Conservation (phyloP, 1,140 invertebrate species). For the Sycobia sp. region DNA sequence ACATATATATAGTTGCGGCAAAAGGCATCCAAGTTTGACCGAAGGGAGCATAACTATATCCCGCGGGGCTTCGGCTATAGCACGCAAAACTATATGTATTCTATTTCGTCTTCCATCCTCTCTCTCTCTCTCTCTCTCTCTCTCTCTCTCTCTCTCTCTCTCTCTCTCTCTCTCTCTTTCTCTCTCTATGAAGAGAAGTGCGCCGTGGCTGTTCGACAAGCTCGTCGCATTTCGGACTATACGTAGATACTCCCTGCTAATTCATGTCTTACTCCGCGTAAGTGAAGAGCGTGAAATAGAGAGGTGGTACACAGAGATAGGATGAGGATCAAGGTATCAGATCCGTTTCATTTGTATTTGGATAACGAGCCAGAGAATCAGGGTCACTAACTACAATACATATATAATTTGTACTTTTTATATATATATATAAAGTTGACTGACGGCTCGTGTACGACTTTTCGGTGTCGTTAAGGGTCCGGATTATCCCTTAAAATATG, state of each 20-base stretch:
- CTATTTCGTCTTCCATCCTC: not conserved
- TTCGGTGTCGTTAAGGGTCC: no score
- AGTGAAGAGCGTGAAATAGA: not conserved
- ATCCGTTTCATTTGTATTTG: conserved; percentile 32
- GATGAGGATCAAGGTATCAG: not conserved
- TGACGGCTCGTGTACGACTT: no score
- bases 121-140: not conserved
- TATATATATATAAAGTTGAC: no score
- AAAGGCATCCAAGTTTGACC: not conserved
- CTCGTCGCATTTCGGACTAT: conserved; percentile 29
- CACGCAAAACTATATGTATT: no score
- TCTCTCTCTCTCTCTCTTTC: no score
- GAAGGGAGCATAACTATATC: not conserved
- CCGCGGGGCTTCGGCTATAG: not conserved
- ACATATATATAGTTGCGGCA: no score
- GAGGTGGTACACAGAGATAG: not conserved
- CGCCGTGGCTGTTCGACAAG: conserved; percentile 35
- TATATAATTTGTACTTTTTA: no score
- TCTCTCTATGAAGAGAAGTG: no score
- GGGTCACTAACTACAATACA: no score
- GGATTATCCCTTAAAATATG: no score
- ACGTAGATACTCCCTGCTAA: conserved; percentile 27
- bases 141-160: no score
- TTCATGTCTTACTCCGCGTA: conserved; percentile 20
- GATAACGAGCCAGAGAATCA: conserved; percentile 17